phyloP scores from a whole-genome alignment of 2,888 invertebrate genomes.

The Eurytoma adleriae region DNA sequence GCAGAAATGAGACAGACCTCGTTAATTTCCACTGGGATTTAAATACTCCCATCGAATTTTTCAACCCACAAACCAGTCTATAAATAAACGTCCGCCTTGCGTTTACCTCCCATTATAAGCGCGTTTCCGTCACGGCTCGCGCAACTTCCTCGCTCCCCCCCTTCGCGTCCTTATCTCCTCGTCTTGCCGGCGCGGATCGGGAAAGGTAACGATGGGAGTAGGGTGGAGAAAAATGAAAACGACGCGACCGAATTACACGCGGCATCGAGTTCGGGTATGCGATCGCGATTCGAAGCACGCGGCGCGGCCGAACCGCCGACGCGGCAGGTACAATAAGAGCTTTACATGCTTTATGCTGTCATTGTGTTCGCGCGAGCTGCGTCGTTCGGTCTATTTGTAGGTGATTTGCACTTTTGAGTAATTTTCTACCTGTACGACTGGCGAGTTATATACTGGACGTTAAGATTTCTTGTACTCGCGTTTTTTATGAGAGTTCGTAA shows the following conservation, averaged over 20 bases:
- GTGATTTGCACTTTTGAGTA: neutral
- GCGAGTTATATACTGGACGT: too few species aligned
- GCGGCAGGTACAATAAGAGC: neutral
- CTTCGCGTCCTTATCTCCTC: neutral
- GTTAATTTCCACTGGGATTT: neutral
- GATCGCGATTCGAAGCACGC: constrained; percentile 56
- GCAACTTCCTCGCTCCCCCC: neutral
- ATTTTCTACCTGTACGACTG: neutral
- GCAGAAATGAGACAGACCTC: too few species aligned
- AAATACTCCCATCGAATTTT: neutral
- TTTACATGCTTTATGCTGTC: neutral
- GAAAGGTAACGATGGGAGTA: neutral
- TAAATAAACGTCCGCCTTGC: neutral
- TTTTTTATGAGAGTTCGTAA: too few species aligned
- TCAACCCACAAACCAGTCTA: neutral
- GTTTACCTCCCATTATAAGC: neutral
- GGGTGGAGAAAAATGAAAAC: constrained; percentile 5
- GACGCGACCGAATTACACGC: constrained; percentile 11
- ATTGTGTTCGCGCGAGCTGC: constrained; percentile 9
- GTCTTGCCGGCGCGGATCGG: neutral
- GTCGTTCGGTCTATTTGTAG: neutral
- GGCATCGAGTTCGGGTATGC: constrained; percentile 21
- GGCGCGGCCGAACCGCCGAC: constrained; percentile 33
- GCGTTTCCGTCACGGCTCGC: constrained; percentile 2
- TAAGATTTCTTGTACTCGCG: too few species aligned